Evolutionary conservation across 2,113 vertebrate genomes (phyloP).

Genomic region (Albula glossodonta): DNA sequence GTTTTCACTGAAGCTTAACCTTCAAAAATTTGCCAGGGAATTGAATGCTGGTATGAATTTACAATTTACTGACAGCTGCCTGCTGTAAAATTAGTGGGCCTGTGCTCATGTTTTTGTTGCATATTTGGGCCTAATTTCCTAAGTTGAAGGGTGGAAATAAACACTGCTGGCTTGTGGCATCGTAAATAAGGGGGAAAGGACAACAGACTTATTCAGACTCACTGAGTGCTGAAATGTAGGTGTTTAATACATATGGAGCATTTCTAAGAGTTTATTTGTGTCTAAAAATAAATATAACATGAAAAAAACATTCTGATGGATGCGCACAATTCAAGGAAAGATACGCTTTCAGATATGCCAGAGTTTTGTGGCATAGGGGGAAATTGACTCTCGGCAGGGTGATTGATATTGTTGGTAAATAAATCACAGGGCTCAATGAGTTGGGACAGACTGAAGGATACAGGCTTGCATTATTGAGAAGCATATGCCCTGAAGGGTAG

Average conservation of each 20-base stretch:
- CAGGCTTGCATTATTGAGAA: slow-evolving; percentile 21
- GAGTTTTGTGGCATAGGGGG: background rate
- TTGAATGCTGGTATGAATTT: background rate
- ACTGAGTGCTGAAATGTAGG: too few relatives aligned
- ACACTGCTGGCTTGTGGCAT: too few relatives aligned
- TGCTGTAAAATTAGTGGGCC: too few relatives aligned
- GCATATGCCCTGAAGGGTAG: background rate
- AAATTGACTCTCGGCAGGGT: background rate
- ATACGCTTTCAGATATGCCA: background rate
- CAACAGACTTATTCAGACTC: too few relatives aligned
- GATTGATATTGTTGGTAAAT: slow-evolving; percentile 30
- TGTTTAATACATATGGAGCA: too few relatives aligned
- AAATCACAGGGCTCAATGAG: slow-evolving; percentile 18
- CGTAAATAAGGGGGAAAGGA: too few relatives aligned
- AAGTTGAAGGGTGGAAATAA: too few relatives aligned
- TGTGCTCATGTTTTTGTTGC: too few relatives aligned
- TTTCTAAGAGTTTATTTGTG: background rate
- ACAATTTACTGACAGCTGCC: too few relatives aligned
- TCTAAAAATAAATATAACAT: background rate
- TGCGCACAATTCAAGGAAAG: slow-evolving; percentile 17
- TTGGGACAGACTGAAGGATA: slow-evolving; percentile 18
- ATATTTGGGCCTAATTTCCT: too few relatives aligned
- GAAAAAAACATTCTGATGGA: background rate
- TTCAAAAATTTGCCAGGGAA: background rate
- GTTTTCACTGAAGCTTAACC: background rate